phyloP scores from a whole-genome alignment of 2,113 vertebrate species.

The Scomber japonicus region DNA sequence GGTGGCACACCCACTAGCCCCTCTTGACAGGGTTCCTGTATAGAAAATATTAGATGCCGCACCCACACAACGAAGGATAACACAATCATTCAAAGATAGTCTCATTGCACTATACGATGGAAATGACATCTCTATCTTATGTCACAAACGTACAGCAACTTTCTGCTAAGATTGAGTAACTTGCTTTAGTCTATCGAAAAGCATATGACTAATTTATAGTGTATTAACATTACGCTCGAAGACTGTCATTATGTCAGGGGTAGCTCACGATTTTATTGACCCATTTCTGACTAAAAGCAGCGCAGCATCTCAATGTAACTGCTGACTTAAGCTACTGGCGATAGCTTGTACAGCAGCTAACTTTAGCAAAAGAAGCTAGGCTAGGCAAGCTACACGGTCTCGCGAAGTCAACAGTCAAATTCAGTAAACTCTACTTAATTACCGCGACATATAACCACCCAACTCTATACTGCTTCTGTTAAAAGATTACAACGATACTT shows the following conservation, averaged over 20 bases:
- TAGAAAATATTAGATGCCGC: neutral
- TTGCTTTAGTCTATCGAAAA: neutral
- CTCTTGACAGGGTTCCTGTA: conserved; percentile 12
- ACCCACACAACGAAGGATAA: neutral
- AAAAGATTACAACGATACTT: neutral
- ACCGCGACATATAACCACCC: no score
- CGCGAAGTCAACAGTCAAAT: neutral
- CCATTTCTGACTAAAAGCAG: neutral
- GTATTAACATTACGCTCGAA: neutral
- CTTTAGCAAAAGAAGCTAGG: conserved; percentile 8
- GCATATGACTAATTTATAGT: neutral
- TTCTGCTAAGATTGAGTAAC: neutral
- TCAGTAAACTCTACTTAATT: neutral
- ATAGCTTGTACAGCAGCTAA: neutral
- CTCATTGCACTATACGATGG: neutral
- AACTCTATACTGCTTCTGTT: accelerated
- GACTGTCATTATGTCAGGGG: neutral
- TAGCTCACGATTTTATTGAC: neutral
- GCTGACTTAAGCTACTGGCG: no score
- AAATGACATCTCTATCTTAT: neutral
- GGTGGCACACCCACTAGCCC: conserved; percentile 25
- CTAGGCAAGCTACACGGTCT: conserved; percentile 7
- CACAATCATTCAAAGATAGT: neutral
- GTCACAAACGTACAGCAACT: neutral
- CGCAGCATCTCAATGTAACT: neutral